phyloP scores from a whole-genome alignment of 2,113 vertebrate species.

The Ellobius talpinus region DNA sequence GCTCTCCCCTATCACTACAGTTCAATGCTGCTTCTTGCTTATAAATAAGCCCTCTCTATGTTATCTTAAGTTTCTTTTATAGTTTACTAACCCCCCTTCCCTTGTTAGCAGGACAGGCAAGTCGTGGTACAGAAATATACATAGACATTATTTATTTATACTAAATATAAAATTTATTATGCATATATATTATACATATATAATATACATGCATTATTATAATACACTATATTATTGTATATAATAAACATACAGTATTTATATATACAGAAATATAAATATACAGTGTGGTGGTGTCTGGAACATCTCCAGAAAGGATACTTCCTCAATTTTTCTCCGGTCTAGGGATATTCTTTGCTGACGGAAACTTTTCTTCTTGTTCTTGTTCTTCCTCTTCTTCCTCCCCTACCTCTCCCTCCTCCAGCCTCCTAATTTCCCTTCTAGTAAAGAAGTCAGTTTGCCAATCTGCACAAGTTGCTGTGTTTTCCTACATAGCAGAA shows the following conservation, averaged over 20 bases:
- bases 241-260: too few relatives aligned
- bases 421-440: background rate
- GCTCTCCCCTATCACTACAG: too few relatives aligned
- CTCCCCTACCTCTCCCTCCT: background rate
- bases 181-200: too few relatives aligned
- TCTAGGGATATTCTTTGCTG: background rate
- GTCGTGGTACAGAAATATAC: background rate
- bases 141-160: background rate
- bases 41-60: constrained; percentile 26
- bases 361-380: background rate
- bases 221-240: too few relatives aligned
- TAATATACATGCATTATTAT: too few relatives aligned
- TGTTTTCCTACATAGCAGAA: background rate
- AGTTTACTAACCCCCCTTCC: background rate
- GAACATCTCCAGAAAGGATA: background rate
- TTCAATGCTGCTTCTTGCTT: constrained; percentile 33
- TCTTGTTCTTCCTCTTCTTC: background rate
- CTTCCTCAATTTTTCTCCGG: background rate
- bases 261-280: background rate
- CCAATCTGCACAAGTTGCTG: background rate
- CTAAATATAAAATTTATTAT: too few relatives aligned
- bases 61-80: background rate
- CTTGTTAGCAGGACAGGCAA: background rate
- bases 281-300: background rate
- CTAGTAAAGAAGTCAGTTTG: background rate